Conservation (phyloP, 2,888 invertebrate genomes). For the Microctonus brassicae region DNA sequence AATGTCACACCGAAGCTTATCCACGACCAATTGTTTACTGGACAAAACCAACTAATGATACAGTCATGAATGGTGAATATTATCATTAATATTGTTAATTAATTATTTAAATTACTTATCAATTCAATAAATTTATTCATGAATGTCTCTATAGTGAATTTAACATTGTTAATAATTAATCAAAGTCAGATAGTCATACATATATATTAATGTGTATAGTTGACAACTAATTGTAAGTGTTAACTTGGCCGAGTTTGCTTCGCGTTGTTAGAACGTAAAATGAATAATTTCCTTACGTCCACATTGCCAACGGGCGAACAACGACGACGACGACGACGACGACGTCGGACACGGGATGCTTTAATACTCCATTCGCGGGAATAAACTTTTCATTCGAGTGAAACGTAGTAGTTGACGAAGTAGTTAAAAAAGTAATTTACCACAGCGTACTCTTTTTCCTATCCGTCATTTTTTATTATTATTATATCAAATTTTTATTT, state of each 20-base stretch:
- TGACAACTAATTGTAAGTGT: slow-evolving; percentile 9
- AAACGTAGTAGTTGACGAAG: slow-evolving; percentile 35
- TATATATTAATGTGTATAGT: background rate
- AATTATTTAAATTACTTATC: too few species aligned
- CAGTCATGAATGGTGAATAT: slow-evolving; percentile 55
- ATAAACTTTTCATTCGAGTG: slow-evolving; percentile 39
- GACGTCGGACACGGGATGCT: slow-evolving; percentile 18
- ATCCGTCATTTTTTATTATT: slow-evolving; percentile 7
- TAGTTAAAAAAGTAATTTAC: slow-evolving; percentile 43
- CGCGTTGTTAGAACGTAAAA: slow-evolving; percentile 25
- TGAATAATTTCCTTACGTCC: slow-evolving; percentile 43
- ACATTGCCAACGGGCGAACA: slow-evolving; percentile 28
- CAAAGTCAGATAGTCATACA: background rate
- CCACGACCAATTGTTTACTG: slow-evolving; percentile 73
- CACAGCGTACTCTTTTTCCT: slow-evolving; percentile 18
- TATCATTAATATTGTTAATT: background rate
- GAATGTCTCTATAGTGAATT: background rate
- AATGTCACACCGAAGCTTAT: slow-evolving; percentile 72
- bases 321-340: background rate
- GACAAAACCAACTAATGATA: slow-evolving; percentile 66
- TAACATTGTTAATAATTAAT: slow-evolving; percentile 1
- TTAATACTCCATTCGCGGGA: slow-evolving; percentile 33
- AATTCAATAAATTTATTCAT: background rate
- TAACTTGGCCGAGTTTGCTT: slow-evolving; percentile 27
- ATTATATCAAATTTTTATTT: background rate